These are phyloP conservation scores for Amorpha juglandis DNA, from an alignment of 2,888 invertebrate species.

Conservation along the genomic window DNA sequence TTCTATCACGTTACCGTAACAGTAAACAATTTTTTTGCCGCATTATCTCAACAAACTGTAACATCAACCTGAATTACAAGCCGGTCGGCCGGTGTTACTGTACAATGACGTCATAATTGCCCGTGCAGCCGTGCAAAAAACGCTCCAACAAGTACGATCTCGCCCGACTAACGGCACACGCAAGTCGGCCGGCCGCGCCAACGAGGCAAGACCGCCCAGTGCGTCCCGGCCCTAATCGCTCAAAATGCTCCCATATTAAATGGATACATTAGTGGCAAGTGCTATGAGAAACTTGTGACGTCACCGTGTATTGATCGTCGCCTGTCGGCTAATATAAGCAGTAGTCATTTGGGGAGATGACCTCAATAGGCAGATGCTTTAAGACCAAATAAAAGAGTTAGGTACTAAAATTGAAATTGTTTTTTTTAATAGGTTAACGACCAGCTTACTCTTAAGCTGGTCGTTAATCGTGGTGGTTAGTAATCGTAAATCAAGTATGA, in stretches of 20 bases:
- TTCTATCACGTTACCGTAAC: neutral
- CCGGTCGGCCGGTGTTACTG: slow-evolving; percentile 17
- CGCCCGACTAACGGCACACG: slow-evolving; percentile 9
- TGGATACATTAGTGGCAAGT: slow-evolving; percentile 55
- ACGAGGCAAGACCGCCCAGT: slow-evolving; percentile 34
- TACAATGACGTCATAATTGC: slow-evolving; percentile 21
- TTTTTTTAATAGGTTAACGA: too few relatives aligned
- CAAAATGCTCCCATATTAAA: slow-evolving; percentile 50
- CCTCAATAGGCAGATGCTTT: neutral
- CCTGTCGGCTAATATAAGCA: slow-evolving; percentile 15
- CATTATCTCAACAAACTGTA: slow-evolving; percentile 3
- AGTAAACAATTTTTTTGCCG: neutral
- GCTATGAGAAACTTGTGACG: slow-evolving; percentile 50
- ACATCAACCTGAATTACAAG: slow-evolving; percentile 8
- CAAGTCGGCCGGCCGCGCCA: slow-evolving; percentile 33
- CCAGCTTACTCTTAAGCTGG: too few relatives aligned
- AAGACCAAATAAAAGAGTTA: neutral
- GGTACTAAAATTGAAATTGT: neutral
- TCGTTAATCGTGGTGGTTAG: too few relatives aligned
- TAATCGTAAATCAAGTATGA: too few relatives aligned
- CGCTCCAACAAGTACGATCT: slow-evolving; percentile 1
- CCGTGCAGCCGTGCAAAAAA: slow-evolving; percentile 10
- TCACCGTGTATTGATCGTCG: slow-evolving; percentile 38
- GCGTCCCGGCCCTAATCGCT: slow-evolving; percentile 46
- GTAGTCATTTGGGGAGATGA: slow-evolving; percentile 12